A percentile compares a stretch with the other conserved stretches of the same genome.
These are phyloP conservation scores for Trichogramma evanescens DNA, from an alignment of 2,888 invertebrate species.

Conservation along the genomic window DNA sequence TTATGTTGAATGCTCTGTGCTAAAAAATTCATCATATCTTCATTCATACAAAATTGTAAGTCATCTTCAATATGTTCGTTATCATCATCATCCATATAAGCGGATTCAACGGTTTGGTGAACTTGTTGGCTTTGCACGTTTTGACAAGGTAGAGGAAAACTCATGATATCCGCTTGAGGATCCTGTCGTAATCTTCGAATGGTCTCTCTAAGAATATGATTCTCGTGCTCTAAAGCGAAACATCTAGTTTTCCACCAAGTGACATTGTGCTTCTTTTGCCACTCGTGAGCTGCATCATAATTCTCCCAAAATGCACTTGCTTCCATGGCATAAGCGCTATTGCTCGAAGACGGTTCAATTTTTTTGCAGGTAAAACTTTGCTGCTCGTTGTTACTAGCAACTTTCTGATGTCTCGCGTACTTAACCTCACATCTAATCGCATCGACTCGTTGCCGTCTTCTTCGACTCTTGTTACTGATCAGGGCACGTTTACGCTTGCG, in stretches of 20 bases:
- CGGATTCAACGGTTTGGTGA: too few species aligned
- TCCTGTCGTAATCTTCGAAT: constrained; percentile 25
- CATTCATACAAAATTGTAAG: constrained; percentile 55
- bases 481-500: constrained; percentile 29
- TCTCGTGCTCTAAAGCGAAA: constrained; percentile 40
- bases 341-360: not conserved
- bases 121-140: constrained; percentile 1
- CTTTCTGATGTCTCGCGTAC: constrained; percentile 25
- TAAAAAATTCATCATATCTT: constrained; percentile 59
- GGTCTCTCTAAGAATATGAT: constrained; percentile 31
- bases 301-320: constrained; percentile 43
- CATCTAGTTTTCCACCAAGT: constrained; percentile 44
- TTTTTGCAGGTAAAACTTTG: not conserved
- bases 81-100: constrained; percentile 19
- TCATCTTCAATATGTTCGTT: constrained; percentile 36
- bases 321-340: constrained; percentile 30
- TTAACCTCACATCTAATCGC: constrained; percentile 37
- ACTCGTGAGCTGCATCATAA: constrained; percentile 38
- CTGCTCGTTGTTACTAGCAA: not conserved
- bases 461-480: constrained; percentile 2
- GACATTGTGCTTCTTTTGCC: constrained; percentile 41
- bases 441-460: constrained; percentile 30
- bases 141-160: constrained; percentile 1
- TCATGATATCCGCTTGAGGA: not conserved
- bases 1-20: constrained; percentile 55